These are phyloP conservation scores for Ormyrus labotus DNA, from an alignment of 2,888 invertebrate species.

Conservation along the genomic window DNA sequence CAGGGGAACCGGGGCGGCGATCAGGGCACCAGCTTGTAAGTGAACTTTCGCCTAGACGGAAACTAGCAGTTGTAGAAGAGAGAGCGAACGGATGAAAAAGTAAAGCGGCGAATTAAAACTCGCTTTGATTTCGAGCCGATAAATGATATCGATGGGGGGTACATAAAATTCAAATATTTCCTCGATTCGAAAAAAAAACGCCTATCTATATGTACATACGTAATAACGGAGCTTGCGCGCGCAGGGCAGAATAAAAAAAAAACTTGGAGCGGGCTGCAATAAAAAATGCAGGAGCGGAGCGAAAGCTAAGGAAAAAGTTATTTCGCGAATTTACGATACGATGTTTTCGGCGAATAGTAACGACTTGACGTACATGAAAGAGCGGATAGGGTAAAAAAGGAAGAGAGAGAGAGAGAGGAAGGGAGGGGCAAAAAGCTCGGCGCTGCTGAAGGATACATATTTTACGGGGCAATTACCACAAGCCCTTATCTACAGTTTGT, in stretches of 20 bases:
- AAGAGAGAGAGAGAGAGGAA: constrained; percentile 51
- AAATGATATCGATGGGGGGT: not conserved
- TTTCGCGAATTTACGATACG: constrained; percentile 47
- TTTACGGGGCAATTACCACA: constrained; percentile 74
- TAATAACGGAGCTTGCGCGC: not conserved
- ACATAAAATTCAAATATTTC: not conserved
- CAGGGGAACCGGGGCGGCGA: constrained; percentile 46
- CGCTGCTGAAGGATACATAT: constrained; percentile 70
- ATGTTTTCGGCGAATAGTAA: constrained; percentile 45
- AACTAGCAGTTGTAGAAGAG: constrained; percentile 44
- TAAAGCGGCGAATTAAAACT: not conserved
- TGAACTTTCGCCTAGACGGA: constrained; percentile 43
- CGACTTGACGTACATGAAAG: constrained; percentile 24
- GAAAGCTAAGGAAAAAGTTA: constrained; percentile 43
- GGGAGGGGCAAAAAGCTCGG: constrained; percentile 61
- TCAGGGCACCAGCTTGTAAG: constrained; percentile 47
- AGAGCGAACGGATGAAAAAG: not conserved
- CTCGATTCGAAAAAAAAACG: not conserved
- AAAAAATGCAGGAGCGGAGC: constrained; percentile 11
- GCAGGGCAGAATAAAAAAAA: not conserved
- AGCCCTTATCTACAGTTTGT: constrained; percentile 73
- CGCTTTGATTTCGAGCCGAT: too few relatives aligned
- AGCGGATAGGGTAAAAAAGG: constrained; percentile 15
- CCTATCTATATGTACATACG: constrained; percentile 13
- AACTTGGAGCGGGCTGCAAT: constrained; percentile 8